Base-by-base conservation (phyloP, 2,888 invertebrate species). In the Drosophila mayaguana region DNA sequence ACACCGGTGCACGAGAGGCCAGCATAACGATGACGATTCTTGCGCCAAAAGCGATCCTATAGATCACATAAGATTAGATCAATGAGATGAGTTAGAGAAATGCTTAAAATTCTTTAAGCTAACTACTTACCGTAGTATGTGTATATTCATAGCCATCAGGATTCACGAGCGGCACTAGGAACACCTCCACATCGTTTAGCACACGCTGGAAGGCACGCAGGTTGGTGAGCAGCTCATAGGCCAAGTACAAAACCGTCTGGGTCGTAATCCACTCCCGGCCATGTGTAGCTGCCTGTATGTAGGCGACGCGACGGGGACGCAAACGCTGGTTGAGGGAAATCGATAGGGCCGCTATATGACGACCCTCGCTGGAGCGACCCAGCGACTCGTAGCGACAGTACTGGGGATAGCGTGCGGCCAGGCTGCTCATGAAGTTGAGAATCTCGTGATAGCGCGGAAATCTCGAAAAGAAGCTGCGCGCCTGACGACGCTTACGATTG, bases 191-290 rank as follows among this genome's bases (percentile, higher is more conserved):
- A 75, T 92, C 91, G 22, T 74, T 61, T 3, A 93, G 78, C 3
- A 92, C 81, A 1, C 90, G 81, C 51, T 89, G 86, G 65, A 91
- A 92, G 8, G 91, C 88, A 2, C 90, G 83, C 22, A 92, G 90
- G 81, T 95, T 94, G 82, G 94, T 94, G 0, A 95, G 93, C 72
- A 96, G 89, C 88, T 96, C 95, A 71, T 94, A 93, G 67, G 96
- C 95, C 63, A 95, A 93, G 90, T 95, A 96, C 0, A 95, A 93
- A 0, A 95, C 95, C 0, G 94, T 93, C 1, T 95, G 94, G 0
- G 95, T 95, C 0, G 96, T 94, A 66, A 96, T 95, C 96, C 96
- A 96, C 92, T 96, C 96, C 55, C 96, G 94, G 0, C 91, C 93
- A 64, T 93, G 92, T 7, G 92, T 78, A 4, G 90, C 92, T 0